Evolutionary conservation across 2,888 invertebrate genomes (phyloP), one percentile per base, ranked within the genome.

Genomic region (Cheilosia impressa): DNA sequence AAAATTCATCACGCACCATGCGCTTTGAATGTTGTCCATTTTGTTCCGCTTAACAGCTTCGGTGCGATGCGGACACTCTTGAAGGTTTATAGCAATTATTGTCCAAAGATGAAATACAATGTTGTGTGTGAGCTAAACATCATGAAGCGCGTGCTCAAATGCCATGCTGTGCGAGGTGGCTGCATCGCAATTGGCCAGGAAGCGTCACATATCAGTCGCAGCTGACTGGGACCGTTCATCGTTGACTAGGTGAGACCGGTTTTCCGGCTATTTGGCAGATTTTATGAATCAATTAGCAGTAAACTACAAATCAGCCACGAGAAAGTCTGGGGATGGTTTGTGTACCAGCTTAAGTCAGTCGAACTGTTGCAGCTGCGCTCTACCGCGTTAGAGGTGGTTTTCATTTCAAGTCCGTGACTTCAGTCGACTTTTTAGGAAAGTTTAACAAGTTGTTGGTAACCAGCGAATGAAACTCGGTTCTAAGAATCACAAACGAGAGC

Each of bases 41-140:
- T 43, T 22, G 43, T 55, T 52, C 43, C 53, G 17, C 45, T 15
- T 34, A 34, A 50, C 75, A 50, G 50, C 45, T 31, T 62, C 45
- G 66, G 65, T 62, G 66, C 62, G 68, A 73, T 31, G 31, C 31
- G 31, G 9, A 31, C 7, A 38, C 73, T 68, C 57, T 73, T 57
- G 57, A 62, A 55, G 47, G 62, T 60, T 53, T 68, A 34, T 72
- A 62, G 55, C 72, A 83, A 78, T 78, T 73, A 68, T 65, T 78
- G 62, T 55, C 24, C 31, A 63, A 53, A 58, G 34, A 68, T 68
- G 60, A 72, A 52, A 65, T 63, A 73, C 57, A 57, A 50, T 73
- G 83, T 73, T 63, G 78, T 45, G 41, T 15, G 22, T 34, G 45
- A 71, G 41, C 57, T 57, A 57, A 38, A 10, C 69, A 47, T 55